phyloP scores from a whole-genome alignment of 1,140 invertebrate genomes.

The Aplysia californica region DNA sequence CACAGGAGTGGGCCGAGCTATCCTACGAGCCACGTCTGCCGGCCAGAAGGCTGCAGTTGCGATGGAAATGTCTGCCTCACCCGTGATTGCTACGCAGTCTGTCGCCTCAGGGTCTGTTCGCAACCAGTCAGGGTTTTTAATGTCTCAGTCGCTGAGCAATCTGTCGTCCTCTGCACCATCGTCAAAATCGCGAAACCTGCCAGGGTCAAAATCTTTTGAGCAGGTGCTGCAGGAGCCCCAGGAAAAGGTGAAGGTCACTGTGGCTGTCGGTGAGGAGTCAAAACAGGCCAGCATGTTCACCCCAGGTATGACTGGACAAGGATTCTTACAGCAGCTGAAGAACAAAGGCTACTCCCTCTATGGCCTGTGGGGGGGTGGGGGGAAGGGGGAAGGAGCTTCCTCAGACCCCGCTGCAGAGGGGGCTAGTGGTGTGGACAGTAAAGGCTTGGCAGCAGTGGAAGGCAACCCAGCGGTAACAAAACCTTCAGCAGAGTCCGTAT shows the following conservation, averaged over 20 bases:
- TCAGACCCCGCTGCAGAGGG: background rate
- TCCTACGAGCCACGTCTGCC: conserved; percentile 2
- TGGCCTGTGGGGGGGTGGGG: conserved; percentile 41
- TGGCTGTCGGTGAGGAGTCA: background rate
- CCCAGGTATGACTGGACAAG: conserved; percentile 25
- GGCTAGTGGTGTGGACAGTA: conserved; percentile 66
- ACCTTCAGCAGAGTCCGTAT: conserved; percentile 23
- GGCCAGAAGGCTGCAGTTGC: too few relatives aligned
- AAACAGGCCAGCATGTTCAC: conserved; percentile 12
- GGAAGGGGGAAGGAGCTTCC: background rate
- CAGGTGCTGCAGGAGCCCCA: conserved; percentile 2
- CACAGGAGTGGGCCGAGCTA: background rate
- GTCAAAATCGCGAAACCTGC: background rate
- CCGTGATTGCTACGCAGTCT: too few relatives aligned
- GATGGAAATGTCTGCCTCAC: too few relatives aligned
- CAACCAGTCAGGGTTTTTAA: too few relatives aligned
- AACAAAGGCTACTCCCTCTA: conserved; percentile 51
- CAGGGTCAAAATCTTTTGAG: conserved; percentile 25
- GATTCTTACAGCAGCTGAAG: conserved; percentile 50
- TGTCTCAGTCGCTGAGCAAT: background rate
- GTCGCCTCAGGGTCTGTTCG: too few relatives aligned
- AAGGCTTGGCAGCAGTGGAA: background rate
- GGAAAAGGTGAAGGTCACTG: background rate
- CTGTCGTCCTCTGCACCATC: background rate
- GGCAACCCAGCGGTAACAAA: background rate